Base-by-base conservation (phyloP, 2,888 invertebrate species). In the Amphipoea lucens region DNA sequence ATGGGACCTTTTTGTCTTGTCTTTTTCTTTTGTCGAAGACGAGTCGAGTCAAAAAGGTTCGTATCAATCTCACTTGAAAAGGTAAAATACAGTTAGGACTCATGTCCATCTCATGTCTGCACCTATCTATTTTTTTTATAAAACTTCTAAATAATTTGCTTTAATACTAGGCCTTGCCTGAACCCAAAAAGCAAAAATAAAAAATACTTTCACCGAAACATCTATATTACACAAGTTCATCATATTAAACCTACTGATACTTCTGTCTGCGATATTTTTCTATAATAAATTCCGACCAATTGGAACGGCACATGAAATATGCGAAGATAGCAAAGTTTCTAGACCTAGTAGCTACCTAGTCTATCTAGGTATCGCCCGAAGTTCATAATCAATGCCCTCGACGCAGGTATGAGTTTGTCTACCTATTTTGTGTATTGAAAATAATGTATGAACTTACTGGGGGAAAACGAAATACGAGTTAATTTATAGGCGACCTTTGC, bases 291-390 rank as follows among this genome's bases (percentile, higher is more conserved):
- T 86, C 80, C 70, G 48, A 78, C 65, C 66, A 83, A 88, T 88
- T 82, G 86, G 82, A 76, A 86, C 76, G 78, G 76, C 72, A 83
- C 83, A 87, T 89, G 85, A 89, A 89, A 88, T 87, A 88, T 89
- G 85, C 85, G 89, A 78, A 85, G 79, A 83, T 86, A 80, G 69
- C 36, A 70, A 89, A 88, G 83, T 89, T 88, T 86, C 81, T 84
- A 89, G 88, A 89, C 87, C 80, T 81, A 66, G 62, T 82, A 84
- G 36, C 74, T 82, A 76, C 45, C 60, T 80, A 78, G 71, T 23
- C 20, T 71, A 82, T 76, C 68, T 88, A 83, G 60, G 36, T 74
- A 74, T 67, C 29, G 54, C 63, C 4, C 29, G 42, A 81, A 85
- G 72, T 87, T 85, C 72, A 84, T 85, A 84, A 87, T 81, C 87